A percentile compares a stretch with the other conserved stretches of the same genome.
phyloP scores from a whole-genome alignment of 2,113 vertebrate genomes.

The Mandrillus leucophaeus region DNA sequence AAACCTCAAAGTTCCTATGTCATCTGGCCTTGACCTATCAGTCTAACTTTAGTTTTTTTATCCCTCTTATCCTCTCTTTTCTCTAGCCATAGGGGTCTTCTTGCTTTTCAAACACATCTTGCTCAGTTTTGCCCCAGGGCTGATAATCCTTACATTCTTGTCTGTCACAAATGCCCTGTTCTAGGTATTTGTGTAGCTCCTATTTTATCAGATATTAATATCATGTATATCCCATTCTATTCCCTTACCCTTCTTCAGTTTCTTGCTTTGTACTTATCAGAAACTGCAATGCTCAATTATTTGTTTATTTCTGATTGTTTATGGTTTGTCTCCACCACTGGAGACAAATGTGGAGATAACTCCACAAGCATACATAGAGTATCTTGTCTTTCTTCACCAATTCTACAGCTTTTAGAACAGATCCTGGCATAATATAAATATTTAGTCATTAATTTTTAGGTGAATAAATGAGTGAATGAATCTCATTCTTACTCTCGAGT shows the following conservation, averaged over 20 bases:
- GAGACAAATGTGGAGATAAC: background rate
- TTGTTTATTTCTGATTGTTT: background rate
- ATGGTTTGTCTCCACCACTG: background rate
- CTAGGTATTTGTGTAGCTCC: background rate
- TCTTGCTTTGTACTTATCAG: background rate
- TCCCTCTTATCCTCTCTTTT: background rate
- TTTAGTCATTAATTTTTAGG: background rate
- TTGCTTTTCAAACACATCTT: background rate
- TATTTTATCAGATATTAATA: background rate
- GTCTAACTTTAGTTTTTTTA: background rate
- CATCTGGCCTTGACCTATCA: background rate
- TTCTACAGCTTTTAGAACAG: background rate
- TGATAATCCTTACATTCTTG: background rate
- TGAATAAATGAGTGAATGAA: background rate
- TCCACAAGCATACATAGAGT: background rate
- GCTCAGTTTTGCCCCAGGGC: background rate
- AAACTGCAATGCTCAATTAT: background rate
- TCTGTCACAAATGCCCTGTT: background rate
- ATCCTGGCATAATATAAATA: background rate
- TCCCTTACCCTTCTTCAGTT: background rate
- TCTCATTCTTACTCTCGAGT: background rate
- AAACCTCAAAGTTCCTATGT: accelerated
- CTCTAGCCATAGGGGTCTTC: background rate
- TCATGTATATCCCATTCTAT: background rate
- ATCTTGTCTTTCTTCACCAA: background rate